Base-by-base conservation (phyloP, 2,113 vertebrate species). In the Echinops telfairi region DNA sequence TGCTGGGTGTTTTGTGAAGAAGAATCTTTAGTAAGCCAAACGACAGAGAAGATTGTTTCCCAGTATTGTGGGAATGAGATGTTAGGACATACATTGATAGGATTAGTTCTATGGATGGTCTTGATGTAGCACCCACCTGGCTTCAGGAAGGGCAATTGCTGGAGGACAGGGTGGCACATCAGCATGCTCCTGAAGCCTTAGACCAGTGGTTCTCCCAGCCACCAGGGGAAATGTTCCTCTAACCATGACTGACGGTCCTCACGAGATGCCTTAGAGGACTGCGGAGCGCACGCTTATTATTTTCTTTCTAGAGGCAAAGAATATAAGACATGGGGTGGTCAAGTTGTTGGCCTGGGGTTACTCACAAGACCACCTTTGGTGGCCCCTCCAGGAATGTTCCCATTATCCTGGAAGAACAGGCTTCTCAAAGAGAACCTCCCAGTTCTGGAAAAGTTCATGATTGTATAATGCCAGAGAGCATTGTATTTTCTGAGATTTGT, bases 171-270 rank as follows among this genome's bases (percentile, higher is more conserved):
- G 27, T 11, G 12, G 7, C 10, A 17, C 23, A 75, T 19, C 2
- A 27, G 40, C 0, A 38, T n/a, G 78, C 64, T 20, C 60, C 7
- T 31, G 29, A 86, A 36, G 31, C 77, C 2, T 6, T 22, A 3
- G 20, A 40, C 17, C 8, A 6, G 60, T 14, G 36, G 15, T 60
- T 40, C 78, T 62, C 25, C 2, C 0, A 0, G 1, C 3, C 8
- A 62, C 68, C 76, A 66, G 79, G 84, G 60, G 53, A 79, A 40
- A 14, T 47, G 58, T n/a, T 58, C 25, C 33, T 81, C 9, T 43
- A 22, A 64, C 29, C n/a, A 1, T 53, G 66, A 38, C 36, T 73
- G 27, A n/a, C 15, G 25, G 79, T 90, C 38, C 68, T 92, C 57
- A 57, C 12, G 29, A 5, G 36, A 4, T 77, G 15, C 27, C 77